These are phyloP conservation scores for Phthorimaea operculella DNA, from an alignment of 1,140 invertebrate genomes.

Conservation along the genomic window DNA sequence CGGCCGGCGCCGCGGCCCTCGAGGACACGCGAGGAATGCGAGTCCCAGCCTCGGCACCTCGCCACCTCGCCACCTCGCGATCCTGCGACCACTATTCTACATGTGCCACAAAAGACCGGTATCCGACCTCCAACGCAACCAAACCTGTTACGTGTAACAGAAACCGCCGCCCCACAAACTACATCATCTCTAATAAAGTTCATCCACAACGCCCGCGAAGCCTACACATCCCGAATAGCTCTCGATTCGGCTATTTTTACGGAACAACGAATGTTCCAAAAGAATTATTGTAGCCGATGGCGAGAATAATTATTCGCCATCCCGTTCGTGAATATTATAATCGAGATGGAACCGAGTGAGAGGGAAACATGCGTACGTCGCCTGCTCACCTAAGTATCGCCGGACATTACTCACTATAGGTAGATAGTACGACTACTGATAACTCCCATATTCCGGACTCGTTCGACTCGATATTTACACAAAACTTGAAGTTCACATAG, in stretches of 20 bases:
- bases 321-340: slow-evolving; percentile 36
- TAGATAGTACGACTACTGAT: slow-evolving; percentile 59
- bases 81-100: slow-evolving; percentile 45
- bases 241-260: slow-evolving; percentile 26
- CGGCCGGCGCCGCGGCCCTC: slow-evolving; percentile 51
- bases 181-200: too few species aligned
- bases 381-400: slow-evolving; percentile 65
- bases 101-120: slow-evolving; percentile 57
- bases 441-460: slow-evolving; percentile 33
- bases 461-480: slow-evolving; percentile 27
- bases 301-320: slow-evolving; percentile 48
- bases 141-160: slow-evolving; percentile 62
- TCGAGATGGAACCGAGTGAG: slow-evolving; percentile 48
- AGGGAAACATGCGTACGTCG: slow-evolving; percentile 64
- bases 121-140: slow-evolving; percentile 56
- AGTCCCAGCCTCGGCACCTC: slow-evolving; percentile 34
- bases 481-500: slow-evolving; percentile 33
- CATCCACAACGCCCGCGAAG: slow-evolving; percentile 14
- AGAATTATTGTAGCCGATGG: slow-evolving; percentile 32
- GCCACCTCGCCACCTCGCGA: slow-evolving; percentile 38
- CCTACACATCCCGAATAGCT: slow-evolving; percentile 21
- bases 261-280: slow-evolving; percentile 31
- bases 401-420: slow-evolving; percentile 67
- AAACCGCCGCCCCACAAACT: slow-evolving; percentile 29
- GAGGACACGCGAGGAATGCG: slow-evolving; percentile 51